phyloP scores from a whole-genome alignment of 2,113 vertebrate species.

The Coryphaenoides rupestris region DNA sequence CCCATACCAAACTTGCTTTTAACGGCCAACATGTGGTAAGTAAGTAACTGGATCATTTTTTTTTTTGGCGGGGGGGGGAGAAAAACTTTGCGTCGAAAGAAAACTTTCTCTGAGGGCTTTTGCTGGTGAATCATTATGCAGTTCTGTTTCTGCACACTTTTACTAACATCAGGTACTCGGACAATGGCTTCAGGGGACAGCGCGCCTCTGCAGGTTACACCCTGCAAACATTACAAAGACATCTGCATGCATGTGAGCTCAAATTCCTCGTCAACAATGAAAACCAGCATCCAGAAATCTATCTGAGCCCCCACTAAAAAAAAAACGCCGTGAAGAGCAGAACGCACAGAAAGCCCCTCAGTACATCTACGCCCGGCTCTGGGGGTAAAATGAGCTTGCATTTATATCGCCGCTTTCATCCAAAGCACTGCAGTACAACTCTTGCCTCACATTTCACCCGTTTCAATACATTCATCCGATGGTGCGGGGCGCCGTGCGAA shows the following conservation, averaged over 20 bases:
- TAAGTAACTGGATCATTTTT: no score
- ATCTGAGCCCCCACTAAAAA: not conserved
- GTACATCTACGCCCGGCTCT: no score
- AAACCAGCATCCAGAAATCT: not conserved
- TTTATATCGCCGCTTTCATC: no score
- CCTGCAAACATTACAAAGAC: slow-evolving; percentile 31
- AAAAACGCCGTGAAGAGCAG: not conserved
- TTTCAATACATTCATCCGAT: no score
- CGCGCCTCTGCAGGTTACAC: slow-evolving; percentile 6
- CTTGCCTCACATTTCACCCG: no score
- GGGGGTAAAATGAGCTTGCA: no score
- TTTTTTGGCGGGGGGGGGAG: no score
- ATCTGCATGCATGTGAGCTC: slow-evolving; percentile 33
- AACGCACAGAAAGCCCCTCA: not conserved
- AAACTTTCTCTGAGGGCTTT: not conserved
- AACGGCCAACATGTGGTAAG: slow-evolving; percentile 31
- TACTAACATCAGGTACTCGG: not conserved
- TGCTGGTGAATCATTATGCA: no score
- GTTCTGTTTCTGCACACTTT: not conserved
- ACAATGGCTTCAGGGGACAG: slow-evolving; percentile 10
- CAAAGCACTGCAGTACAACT: no score
- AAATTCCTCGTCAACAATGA: slow-evolving; percentile 33
- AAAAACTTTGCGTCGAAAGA: slow-evolving; percentile 6
- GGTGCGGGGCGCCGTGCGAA: no score
- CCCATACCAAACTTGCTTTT: slow-evolving; percentile 16